These are phyloP conservation scores for Sylvicola cinctus DNA, from an alignment of 2,888 invertebrate species.

Conservation along the genomic window DNA sequence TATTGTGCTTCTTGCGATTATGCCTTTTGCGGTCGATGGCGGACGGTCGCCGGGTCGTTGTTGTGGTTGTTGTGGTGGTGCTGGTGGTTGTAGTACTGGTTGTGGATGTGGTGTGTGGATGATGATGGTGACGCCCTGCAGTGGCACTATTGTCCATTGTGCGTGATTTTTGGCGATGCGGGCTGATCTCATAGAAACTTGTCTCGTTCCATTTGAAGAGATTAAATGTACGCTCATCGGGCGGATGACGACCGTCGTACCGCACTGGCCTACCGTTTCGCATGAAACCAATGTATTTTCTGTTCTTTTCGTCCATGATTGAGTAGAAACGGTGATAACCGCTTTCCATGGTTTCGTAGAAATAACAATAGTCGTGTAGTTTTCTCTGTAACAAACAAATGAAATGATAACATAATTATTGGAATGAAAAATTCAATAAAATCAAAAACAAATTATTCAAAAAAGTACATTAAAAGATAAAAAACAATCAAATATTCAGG, in stretches of 20 bases:
- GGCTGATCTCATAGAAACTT: background rate
- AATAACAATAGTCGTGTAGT: constrained; percentile 5
- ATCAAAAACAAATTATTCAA: too few relatives aligned
- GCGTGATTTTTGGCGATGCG: background rate
- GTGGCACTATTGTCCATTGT: background rate
- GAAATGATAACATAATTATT: too few relatives aligned
- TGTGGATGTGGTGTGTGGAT: background rate
- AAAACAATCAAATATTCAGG: too few relatives aligned
- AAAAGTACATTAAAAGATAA: too few relatives aligned
- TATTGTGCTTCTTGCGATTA: background rate
- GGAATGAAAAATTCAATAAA: too few relatives aligned
- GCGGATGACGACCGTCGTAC: constrained; percentile 1
- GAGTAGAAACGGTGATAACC: constrained; percentile 4
- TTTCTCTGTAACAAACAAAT: constrained; percentile 2
- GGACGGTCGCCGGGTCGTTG: background rate
- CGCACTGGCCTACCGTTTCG: constrained; percentile 2
- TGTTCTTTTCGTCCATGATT: constrained; percentile 1
- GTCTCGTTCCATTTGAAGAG: background rate
- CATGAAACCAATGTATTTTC: constrained; percentile 4
- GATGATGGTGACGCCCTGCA: too few relatives aligned
- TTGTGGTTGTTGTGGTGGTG: background rate
- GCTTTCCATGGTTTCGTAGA: constrained; percentile 6
- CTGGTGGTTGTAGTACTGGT: background rate
- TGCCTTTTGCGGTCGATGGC: background rate
- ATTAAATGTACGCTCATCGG: constrained; percentile 3